Percentiles rank a stretch among this genome's conserved stretches.
These are phyloP conservation scores for Hecatera dysodea DNA, from an alignment of 2,888 invertebrate species.

Conservation along the genomic window DNA sequence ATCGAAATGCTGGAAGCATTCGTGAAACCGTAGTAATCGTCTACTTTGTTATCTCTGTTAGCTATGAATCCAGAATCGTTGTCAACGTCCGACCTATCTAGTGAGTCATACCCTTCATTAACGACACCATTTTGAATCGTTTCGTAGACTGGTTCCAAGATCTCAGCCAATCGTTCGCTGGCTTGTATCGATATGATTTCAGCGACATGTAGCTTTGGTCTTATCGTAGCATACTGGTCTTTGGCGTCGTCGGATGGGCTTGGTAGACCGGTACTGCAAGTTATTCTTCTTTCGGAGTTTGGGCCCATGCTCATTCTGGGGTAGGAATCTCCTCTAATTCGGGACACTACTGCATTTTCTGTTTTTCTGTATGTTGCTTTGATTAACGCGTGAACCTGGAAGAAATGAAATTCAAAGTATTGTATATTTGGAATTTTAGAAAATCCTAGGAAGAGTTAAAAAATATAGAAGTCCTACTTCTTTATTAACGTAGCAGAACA, in stretches of 20 bases:
- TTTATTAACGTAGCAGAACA: constrained; percentile 92
- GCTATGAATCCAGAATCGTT: constrained; percentile 77
- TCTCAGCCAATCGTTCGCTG: constrained; percentile 84
- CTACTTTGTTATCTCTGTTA: constrained; percentile 72
- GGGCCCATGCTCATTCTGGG: constrained; percentile 75
- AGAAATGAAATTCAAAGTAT: constrained; percentile 3
- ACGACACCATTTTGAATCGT: constrained; percentile 79
- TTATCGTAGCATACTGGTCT: constrained; percentile 74
- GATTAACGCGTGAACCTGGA: constrained; percentile 84
- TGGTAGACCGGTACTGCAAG: constrained; percentile 81
- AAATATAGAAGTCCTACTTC: constrained; percentile 85
- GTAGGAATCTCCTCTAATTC: constrained; percentile 79
- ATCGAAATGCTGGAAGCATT: constrained; percentile 83
- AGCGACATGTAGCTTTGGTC: constrained; percentile 84
- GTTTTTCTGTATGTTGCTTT: constrained; percentile 87
- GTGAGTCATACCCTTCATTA: constrained; percentile 80
- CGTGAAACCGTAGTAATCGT: constrained; percentile 82
- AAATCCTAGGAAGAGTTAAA: background rate
- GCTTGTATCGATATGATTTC: constrained; percentile 88
- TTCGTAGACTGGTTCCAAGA: constrained; percentile 87
- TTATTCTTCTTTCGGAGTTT: constrained; percentile 79
- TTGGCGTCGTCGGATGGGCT: constrained; percentile 71
- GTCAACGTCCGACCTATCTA: constrained; percentile 75
- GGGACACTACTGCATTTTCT: constrained; percentile 82
- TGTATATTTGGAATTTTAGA: background rate